Evolutionary conservation across 2,888 invertebrate genomes (phyloP).

Genomic region (Flabesymbios commensalis): DNA sequence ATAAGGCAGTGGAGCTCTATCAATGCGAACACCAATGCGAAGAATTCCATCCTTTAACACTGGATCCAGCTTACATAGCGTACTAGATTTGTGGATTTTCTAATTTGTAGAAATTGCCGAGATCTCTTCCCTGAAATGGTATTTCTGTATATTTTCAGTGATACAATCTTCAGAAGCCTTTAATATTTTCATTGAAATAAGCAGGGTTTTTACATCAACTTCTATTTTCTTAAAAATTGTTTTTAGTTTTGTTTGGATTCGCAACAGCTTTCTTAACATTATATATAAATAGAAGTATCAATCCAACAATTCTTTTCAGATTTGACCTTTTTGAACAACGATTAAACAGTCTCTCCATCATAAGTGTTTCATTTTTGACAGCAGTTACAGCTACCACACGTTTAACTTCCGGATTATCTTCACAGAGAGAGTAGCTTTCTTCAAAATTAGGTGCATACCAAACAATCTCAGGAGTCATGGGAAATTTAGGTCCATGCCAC

Average conservation of each 20-base stretch:
- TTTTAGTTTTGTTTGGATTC: too few relatives aligned
- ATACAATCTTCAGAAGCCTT: too few relatives aligned
- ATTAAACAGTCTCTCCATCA: neutral
- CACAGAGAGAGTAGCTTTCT: too few relatives aligned
- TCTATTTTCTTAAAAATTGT: too few relatives aligned
- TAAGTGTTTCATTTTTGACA: neutral
- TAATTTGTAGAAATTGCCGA: too few relatives aligned
- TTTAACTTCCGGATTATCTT: neutral
- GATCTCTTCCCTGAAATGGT: too few relatives aligned
- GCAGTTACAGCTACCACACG: neutral
- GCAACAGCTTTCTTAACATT: neutral
- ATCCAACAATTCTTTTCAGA: neutral
- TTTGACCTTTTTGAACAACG: neutral
- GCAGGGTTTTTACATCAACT: too few relatives aligned
- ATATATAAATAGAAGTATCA: neutral
- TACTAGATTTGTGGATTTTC: too few relatives aligned
- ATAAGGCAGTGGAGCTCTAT: neutral
- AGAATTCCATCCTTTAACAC: neutral
- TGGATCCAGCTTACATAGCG: neutral
- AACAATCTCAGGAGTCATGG: constrained; percentile 3
- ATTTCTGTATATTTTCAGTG: too few relatives aligned
- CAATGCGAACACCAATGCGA: neutral
- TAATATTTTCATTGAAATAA: too few relatives aligned
- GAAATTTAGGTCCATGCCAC: constrained; percentile 13
- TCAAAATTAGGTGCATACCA: constrained; percentile 4